Evolutionary conservation across 2,797 vertebrate species (phyloP).

Genomic region (Cirrhinus molitorella): DNA sequence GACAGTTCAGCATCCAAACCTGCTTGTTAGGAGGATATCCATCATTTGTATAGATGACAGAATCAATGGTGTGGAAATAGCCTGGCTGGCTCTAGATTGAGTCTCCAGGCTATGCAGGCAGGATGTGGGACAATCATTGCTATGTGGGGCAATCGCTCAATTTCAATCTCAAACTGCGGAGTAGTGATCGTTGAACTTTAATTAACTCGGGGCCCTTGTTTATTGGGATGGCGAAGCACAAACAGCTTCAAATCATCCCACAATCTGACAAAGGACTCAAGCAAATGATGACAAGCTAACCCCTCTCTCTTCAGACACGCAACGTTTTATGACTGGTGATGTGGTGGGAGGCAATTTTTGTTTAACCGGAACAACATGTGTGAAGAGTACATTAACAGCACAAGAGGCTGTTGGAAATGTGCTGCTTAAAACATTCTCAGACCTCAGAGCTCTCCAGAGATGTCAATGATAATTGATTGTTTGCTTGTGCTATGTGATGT

Average conservation of each 20-base stretch:
- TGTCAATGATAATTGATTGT: slow-evolving; percentile 71
- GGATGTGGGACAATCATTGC: slow-evolving; percentile 76
- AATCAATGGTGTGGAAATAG: slow-evolving; percentile 89
- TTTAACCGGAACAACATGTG: slow-evolving; percentile 71
- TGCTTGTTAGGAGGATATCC: slow-evolving; percentile 80
- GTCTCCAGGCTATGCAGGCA: slow-evolving; percentile 81
- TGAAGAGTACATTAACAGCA: slow-evolving; percentile 75
- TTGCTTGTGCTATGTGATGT: slow-evolving; percentile 14
- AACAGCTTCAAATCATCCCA: slow-evolving; percentile 56
- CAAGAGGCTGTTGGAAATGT: slow-evolving; percentile 61
- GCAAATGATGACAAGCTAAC: slow-evolving; percentile 35
- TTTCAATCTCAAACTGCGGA: slow-evolving; percentile 82
- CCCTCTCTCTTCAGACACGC: slow-evolving; percentile 31
- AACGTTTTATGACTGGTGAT: slow-evolving; percentile 59
- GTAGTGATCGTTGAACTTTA: slow-evolving; percentile 83
- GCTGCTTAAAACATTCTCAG: slow-evolving; percentile 61
- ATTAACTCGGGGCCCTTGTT: slow-evolving; percentile 80
- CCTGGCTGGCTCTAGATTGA: slow-evolving; percentile 79
- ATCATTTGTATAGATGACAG: slow-evolving; percentile 86
- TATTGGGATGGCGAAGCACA: slow-evolving; percentile 70
- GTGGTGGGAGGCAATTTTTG: slow-evolving; percentile 66
- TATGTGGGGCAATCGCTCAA: slow-evolving; percentile 86
- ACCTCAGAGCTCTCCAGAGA: slow-evolving; percentile 65
- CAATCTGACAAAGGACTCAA: slow-evolving; percentile 50
- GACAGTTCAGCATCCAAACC: slow-evolving; percentile 70